These are phyloP conservation scores for Apamea epomidion DNA, from an alignment of 2,888 invertebrate genomes.

Conservation along the genomic window DNA sequence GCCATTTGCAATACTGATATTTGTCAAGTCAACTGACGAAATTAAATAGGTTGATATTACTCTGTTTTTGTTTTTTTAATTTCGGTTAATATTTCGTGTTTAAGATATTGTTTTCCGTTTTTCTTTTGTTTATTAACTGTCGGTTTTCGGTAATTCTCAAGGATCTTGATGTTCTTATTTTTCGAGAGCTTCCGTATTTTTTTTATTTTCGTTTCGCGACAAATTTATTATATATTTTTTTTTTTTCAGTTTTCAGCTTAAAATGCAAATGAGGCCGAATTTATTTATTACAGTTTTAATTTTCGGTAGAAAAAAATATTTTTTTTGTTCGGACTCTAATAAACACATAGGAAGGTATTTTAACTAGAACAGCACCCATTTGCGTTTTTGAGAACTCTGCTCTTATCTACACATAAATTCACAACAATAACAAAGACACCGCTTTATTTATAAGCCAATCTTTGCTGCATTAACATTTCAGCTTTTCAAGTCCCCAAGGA, in stretches of 20 bases:
- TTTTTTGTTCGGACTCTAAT: neutral
- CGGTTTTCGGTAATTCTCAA: neutral
- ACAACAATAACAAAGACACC: neutral
- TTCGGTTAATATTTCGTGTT: neutral
- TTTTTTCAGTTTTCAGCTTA: neutral
- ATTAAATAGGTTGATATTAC: conserved; percentile 18
- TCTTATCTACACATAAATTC: neutral
- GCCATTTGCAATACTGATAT: conserved; percentile 48
- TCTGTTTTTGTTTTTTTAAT: neutral
- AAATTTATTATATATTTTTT: neutral
- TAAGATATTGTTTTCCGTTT: neutral
- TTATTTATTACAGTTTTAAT: neutral
- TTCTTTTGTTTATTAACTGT: neutral
- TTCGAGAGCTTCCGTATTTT: neutral
- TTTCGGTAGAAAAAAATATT: neutral
- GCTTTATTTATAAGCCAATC: neutral
- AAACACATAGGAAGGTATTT: neutral
- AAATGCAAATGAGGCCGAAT: neutral
- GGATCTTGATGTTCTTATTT: neutral
- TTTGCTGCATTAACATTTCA: neutral
- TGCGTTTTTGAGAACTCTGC: neutral
- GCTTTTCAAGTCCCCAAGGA: conserved; percentile 4
- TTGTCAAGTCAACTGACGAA: conserved; percentile 33
- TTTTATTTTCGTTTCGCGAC: neutral
- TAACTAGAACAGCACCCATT: too few species aligned